These are phyloP conservation scores for Diorhabda sublineata DNA, from an alignment of 1,140 invertebrate species.

Conservation along the genomic window DNA sequence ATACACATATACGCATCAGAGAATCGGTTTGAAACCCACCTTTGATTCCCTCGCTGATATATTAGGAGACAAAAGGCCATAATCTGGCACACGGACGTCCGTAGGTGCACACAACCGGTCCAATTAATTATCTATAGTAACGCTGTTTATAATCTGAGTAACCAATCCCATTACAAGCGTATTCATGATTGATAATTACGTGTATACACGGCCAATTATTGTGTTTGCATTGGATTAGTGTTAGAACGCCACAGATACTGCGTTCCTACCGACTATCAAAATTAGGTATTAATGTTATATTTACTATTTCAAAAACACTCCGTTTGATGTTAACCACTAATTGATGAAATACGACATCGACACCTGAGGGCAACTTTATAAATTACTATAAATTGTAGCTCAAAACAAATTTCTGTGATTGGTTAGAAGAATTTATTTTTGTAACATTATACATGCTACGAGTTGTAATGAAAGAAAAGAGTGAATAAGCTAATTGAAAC, in stretches of 20 bases:
- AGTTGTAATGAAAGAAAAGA: no score
- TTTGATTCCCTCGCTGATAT: constrained; percentile 22
- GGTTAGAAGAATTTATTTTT: no score
- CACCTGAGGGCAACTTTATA: no score
- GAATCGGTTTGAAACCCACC: constrained; percentile 6
- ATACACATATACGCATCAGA: constrained; percentile 9
- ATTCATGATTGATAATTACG: constrained; percentile 33
- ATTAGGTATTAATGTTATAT: no score
- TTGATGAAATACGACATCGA: no score
- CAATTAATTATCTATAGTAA: constrained; percentile 35
- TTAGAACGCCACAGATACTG: background rate
- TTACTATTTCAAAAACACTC: no score
- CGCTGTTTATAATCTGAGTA: constrained; percentile 26
- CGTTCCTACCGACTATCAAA: no score
- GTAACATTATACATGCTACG: no score
- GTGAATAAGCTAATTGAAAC: no score
- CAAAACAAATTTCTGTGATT: no score
- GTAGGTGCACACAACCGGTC: constrained; percentile 27
- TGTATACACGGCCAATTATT: constrained; percentile 24
- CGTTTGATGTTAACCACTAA: no score
- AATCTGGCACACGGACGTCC: constrained; percentile 31
- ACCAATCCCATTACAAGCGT: constrained; percentile 27
- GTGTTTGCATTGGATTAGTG: constrained; percentile 10
- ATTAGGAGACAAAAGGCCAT: constrained; percentile 25
- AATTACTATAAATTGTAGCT: no score